Conservation (phyloP, 2,113 vertebrate species). For the Neopipo cinnamomea region DNA sequence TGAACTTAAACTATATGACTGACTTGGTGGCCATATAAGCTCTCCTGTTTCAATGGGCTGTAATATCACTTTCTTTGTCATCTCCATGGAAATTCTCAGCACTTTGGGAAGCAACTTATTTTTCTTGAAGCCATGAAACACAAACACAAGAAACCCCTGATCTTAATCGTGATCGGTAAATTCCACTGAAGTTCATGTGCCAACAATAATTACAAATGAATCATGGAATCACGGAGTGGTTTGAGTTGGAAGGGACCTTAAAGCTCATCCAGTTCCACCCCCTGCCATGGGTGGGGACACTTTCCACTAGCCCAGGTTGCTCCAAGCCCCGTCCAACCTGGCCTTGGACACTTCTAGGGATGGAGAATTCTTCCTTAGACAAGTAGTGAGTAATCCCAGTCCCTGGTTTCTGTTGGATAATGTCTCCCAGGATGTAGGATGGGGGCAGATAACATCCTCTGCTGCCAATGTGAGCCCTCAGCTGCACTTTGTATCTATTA, state of each 20-base stretch:
- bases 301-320: background rate
- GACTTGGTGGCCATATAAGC: no score
- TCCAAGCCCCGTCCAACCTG: fast-evolving
- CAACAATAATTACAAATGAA: background rate
- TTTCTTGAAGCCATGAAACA: background rate
- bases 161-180: background rate
- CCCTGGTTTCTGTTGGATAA: background rate
- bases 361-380: background rate
- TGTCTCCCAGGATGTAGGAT: background rate
- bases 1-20: background rate
- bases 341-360: background rate
- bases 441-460: background rate
- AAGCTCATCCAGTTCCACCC: fast-evolving
- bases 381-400: background rate
- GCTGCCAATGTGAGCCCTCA: background rate
- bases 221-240: background rate
- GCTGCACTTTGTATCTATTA: fast-evolving
- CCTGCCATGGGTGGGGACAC: background rate
- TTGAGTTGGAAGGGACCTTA: background rate
- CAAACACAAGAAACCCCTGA: background rate
- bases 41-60: background rate
- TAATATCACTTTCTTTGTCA: background rate
- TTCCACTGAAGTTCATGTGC: background rate
- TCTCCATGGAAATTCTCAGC: background rate
- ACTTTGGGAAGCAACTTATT: background rate